phyloP scores from a whole-genome alignment of 2,797 vertebrate species.

The Falco novaeseelandiae region DNA sequence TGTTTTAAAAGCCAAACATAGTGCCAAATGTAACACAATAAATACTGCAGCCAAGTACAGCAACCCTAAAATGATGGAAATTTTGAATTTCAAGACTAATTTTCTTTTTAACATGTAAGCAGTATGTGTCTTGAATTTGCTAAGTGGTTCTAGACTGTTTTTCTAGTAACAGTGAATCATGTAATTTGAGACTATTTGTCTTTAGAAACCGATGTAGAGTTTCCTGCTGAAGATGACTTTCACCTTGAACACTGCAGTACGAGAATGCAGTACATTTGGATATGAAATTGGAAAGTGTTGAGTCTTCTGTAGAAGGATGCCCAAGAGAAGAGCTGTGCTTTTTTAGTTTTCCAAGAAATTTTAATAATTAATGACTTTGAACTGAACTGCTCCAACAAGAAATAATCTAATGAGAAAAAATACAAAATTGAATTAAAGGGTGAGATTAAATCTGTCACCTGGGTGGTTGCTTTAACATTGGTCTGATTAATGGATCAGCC shows the following conservation, averaged over 20 bases:
- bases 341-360: not conserved
- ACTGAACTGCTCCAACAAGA: not conserved
- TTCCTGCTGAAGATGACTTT: not conserved
- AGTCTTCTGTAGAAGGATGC: not conserved
- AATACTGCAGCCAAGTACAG: constrained; percentile 18
- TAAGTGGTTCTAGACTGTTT: constrained; percentile 13
- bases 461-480: not conserved
- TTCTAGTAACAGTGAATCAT: not conserved
- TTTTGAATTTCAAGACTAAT: constrained; percentile 28
- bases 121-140: not conserved
- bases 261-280: not conserved
- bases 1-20: constrained; percentile 27
- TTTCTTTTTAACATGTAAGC: not conserved
- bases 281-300: not conserved
- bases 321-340: not conserved
- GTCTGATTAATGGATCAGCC: not conserved
- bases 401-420: not conserved
- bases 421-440: not conserved
- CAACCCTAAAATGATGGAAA: not conserved
- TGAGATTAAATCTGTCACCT: not conserved
- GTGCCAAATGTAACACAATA: constrained; percentile 27
- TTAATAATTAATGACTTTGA: not conserved
- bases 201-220: not conserved
- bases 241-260: not conserved
- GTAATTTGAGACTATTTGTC: not conserved